Base-by-base conservation (phyloP, 2,113 vertebrate genomes). In the Melanocharis versteri region DNA sequence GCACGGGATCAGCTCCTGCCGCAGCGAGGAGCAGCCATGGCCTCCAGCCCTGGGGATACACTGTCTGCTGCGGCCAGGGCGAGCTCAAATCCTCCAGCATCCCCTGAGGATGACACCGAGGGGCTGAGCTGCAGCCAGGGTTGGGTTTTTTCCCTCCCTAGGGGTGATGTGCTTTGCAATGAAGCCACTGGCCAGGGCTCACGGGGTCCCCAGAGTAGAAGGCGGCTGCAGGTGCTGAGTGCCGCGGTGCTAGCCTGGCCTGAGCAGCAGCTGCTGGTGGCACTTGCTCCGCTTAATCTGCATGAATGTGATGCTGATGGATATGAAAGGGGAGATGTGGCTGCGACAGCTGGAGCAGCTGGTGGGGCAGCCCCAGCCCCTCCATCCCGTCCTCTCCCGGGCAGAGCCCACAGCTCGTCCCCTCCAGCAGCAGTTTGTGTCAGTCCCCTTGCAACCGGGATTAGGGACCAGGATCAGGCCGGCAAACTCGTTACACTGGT, bases 151-250 rank as follows among this genome's bases (percentile, higher is more conserved):
- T 3, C 15, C 26, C 39, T 45, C 18, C 23, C 8, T 10, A 1
- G 12, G 31, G 31, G 28, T 37, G 72, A 62, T 19, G 33, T 64
- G 30, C 21, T 80, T 72, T 54, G 40, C 44, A 76, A 42, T 0
- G 1, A 80, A 87, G 77, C 48, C 48, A 13, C n/a, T 8, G 3
- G 10, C 2, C 1, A n/a, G 62, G 75, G 64, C 17, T 37, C 21
- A 0, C 1, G 0, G 42, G 15, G 56, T 44, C 4, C 51, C 72
- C 5, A 2, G 35, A n/a, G 42, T 0, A 0, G 69, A 23, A 54
- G 60, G 87, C 54, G 87, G 87, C 60, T 35, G 0, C 87, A 93
- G 87, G 91, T 93, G 87, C 71, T 50, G 80, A 50, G 77, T 22
- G 48, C 16, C 21, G 4, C 2, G 1, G 53, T 0, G 14, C 39